These are phyloP conservation scores for Phoebastria nigripes DNA, from an alignment of 2,797 vertebrate species.

Conservation along the genomic window DNA sequence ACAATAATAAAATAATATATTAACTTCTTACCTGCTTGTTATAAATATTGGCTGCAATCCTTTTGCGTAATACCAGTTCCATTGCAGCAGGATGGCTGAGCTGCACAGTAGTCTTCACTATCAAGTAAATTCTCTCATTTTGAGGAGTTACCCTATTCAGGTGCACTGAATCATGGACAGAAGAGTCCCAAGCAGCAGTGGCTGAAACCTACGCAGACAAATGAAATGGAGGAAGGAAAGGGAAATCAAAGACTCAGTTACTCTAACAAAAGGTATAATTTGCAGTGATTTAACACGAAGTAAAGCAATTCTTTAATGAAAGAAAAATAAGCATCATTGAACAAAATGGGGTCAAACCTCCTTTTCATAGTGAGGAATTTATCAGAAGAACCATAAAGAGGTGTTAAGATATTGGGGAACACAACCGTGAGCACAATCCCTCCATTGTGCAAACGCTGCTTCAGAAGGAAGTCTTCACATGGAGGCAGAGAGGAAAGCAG, in stretches of 20 bases:
- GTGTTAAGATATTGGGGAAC: neutral
- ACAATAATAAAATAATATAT: neutral
- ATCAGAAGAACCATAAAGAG: neutral
- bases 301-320: neutral
- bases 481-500: neutral
- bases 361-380: neutral
- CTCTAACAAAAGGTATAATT: neutral
- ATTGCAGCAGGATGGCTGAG: constrained; percentile 95
- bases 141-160: constrained; percentile 92
- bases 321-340: neutral
- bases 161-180: constrained; percentile 93
- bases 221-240: neutral
- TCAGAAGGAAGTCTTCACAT: neutral
- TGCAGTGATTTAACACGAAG: neutral
- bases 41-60: constrained; percentile 95
- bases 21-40: constrained; percentile 89
- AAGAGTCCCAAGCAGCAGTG: constrained; percentile 95
- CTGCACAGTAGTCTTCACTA: constrained; percentile 92
- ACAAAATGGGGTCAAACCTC: neutral
- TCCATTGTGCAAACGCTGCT: neutral
- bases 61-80: constrained; percentile 94
- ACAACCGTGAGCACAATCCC: neutral
- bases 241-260: neutral
- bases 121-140: constrained; percentile 93
- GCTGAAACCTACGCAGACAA: constrained; percentile 82